These are phyloP conservation scores for human DNA, from an alignment of 2,113 vertebrate genomes.

Conservation along the genomic window GRCh38 chr16:28000001-28000500, in stretches of 20 bases:
- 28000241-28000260: too few relatives aligned
- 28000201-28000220: too few relatives aligned
- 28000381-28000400: neutral
- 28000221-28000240: too few relatives aligned
- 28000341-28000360: neutral
- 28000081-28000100: neutral
- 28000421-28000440: neutral
- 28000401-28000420: neutral
- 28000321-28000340: too few relatives aligned
- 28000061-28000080: neutral
- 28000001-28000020: neutral
- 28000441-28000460: neutral
- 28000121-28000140: neutral
- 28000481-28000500: neutral
- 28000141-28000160: neutral
- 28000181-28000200: too few relatives aligned
- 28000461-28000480: accelerated
- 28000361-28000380: neutral
- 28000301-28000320: too few relatives aligned
- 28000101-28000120: neutral
- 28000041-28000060: too few relatives aligned
- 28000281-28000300: too few relatives aligned
- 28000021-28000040: neutral
- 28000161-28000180: neutral
- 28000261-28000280: too few relatives aligned